Evolutionary conservation across 1,140 invertebrate species (phyloP).

Genomic region (Scaptomyza hsui): DNA sequence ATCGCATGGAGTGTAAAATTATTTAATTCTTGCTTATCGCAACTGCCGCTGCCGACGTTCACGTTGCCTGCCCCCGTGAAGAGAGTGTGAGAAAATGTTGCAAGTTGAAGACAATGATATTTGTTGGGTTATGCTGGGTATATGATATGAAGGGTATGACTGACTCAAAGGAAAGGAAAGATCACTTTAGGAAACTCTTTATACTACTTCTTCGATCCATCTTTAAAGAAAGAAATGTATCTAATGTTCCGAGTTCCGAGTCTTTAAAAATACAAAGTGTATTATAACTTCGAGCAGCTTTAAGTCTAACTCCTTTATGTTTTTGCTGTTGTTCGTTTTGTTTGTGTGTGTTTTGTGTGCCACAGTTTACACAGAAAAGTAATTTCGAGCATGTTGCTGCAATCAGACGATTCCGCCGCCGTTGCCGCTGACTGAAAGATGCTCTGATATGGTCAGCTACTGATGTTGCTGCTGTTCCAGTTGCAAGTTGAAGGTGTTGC

Average conservation of each 20-base stretch:
- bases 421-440: slow-evolving; percentile 56
- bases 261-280: too few relatives aligned
- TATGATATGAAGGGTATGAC: slow-evolving; percentile 26
- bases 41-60: slow-evolving; percentile 41
- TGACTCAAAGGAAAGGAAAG: too few relatives aligned
- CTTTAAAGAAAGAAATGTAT: too few relatives aligned
- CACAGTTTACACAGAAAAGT: slow-evolving; percentile 76
- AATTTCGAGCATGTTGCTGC: slow-evolving; percentile 78
- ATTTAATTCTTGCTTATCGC: slow-evolving; percentile 81
- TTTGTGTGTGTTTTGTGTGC: slow-evolving; percentile 41
- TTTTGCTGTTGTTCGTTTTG: slow-evolving; percentile 25
- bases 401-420: slow-evolving; percentile 70
- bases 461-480: slow-evolving; percentile 16
- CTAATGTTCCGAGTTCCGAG: too few relatives aligned
- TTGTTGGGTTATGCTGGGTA: slow-evolving; percentile 46
- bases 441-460: slow-evolving; percentile 62
- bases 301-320: slow-evolving; percentile 25
- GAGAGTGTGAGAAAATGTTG: slow-evolving; percentile 74
- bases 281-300: slow-evolving; percentile 12
- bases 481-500: slow-evolving; percentile 60
- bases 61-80: slow-evolving; percentile 6
- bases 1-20: slow-evolving; percentile 80
- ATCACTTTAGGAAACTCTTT: too few relatives aligned
- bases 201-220: too few relatives aligned
- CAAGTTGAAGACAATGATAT: slow-evolving; percentile 75